These are phyloP conservation scores for Linepithema humile DNA, from an alignment of 1,140 invertebrate genomes.

Conservation along the genomic window DNA sequence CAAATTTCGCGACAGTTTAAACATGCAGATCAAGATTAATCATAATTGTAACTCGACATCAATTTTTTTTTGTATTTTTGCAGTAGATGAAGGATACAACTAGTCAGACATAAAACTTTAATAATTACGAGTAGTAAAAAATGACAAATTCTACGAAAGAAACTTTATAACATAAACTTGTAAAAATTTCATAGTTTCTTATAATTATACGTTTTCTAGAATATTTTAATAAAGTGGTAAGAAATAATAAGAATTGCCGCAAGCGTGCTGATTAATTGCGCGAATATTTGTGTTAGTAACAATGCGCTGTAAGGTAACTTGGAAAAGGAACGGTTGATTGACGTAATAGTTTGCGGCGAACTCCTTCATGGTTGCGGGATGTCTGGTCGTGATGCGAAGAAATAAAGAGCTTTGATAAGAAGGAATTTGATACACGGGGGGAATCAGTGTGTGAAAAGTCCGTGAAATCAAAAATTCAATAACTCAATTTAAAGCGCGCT, in stretches of 20 bases:
- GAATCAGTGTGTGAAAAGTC: neutral
- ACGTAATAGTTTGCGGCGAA: conserved; percentile 44
- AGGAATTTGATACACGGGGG: neutral
- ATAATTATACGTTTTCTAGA: conserved; percentile 4
- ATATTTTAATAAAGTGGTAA: neutral
- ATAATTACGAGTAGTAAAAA: no score
- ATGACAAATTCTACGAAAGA: neutral
- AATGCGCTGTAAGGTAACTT: conserved; percentile 12
- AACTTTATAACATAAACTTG: neutral
- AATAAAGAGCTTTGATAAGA: conserved; percentile 4
- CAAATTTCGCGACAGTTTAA: neutral
- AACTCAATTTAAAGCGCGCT: neutral
- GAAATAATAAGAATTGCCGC: neutral
- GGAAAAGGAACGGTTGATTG: conserved; percentile 35
- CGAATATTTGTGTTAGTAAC: conserved; percentile 25
- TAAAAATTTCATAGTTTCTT: conserved; percentile 4
- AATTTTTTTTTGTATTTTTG: neutral
- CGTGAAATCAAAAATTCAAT: neutral
- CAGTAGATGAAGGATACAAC: neutral
- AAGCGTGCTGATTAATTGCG: conserved; percentile 1
- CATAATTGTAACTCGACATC: neutral
- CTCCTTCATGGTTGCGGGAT: conserved; percentile 13
- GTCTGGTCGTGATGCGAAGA: conserved; percentile 31
- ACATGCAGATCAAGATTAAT: neutral
- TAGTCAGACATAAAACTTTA: neutral